Conservation (phyloP, 2,888 invertebrate genomes). For the Caenorhabditis drosophilae region DNA sequence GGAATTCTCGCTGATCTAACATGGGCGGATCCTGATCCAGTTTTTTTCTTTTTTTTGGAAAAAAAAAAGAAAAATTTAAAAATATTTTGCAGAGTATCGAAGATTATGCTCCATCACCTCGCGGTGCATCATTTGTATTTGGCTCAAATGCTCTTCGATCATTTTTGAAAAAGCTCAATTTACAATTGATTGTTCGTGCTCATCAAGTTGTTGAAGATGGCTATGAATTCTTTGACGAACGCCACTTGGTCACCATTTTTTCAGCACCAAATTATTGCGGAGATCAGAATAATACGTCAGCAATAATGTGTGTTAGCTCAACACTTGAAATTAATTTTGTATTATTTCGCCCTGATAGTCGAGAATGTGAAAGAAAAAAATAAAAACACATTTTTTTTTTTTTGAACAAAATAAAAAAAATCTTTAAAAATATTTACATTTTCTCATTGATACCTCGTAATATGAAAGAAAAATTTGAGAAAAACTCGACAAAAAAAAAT, state of each 20-base stretch:
- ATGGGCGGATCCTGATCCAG: slow-evolving; percentile 62
- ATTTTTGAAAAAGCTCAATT: not conserved
- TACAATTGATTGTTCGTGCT: too few species aligned
- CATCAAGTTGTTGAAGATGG: slow-evolving; percentile 73
- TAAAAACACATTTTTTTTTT: too few species aligned
- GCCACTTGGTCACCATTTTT: slow-evolving; percentile 51
- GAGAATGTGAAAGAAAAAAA: too few species aligned
- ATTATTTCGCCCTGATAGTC: too few species aligned
- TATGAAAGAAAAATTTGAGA: not conserved
- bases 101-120: slow-evolving; percentile 50
- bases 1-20: slow-evolving; percentile 72
- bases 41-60: too few species aligned
- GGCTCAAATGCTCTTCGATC: slow-evolving; percentile 54
- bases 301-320: slow-evolving; percentile 35
- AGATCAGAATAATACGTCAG: slow-evolving; percentile 68
- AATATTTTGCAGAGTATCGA: too few species aligned
- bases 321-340: too few species aligned
- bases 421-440: not conserved
- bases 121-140: slow-evolving; percentile 55
- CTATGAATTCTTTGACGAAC: slow-evolving; percentile 87
- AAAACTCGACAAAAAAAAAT: not conserved
- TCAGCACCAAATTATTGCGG: slow-evolving; percentile 86
- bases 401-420: too few species aligned
- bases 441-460: slow-evolving; percentile 4
- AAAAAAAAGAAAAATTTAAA: too few species aligned